A percentile compares a stretch with the other conserved stretches of the same genome.
These are phyloP conservation scores for Eretmocerus hayati DNA, from an alignment of 2,888 invertebrate species.

Conservation along the genomic window DNA sequence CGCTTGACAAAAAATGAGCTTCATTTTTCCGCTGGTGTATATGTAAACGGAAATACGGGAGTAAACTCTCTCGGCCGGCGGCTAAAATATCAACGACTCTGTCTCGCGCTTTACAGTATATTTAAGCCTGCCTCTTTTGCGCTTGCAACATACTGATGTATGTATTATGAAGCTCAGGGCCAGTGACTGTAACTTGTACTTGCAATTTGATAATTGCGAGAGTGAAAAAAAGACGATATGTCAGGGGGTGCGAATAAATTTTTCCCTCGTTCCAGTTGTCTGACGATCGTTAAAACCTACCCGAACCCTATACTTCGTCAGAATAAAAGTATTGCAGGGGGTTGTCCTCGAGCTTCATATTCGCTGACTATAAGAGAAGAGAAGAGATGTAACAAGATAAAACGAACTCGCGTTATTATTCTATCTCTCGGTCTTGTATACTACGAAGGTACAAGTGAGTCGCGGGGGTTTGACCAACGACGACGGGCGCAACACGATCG, in stretches of 20 bases:
- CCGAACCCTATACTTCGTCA: background rate
- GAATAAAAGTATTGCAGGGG: background rate
- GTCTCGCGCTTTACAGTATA: too few species aligned
- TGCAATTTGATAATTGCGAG: slow-evolving; percentile 15
- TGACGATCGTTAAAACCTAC: slow-evolving; percentile 3
- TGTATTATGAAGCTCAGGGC: too few species aligned
- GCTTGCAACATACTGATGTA: too few species aligned
- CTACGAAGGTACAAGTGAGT: too few species aligned
- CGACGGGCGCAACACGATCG: slow-evolving; percentile 9
- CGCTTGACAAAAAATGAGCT: too few species aligned
- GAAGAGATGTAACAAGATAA: slow-evolving; percentile 12
- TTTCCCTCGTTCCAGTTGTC: background rate
- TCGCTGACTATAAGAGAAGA: background rate
- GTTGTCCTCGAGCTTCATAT: background rate
- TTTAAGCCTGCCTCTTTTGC: too few species aligned
- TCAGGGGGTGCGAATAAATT: slow-evolving; percentile 1
- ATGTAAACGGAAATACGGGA: too few species aligned
- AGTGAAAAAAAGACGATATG: slow-evolving; percentile 2
- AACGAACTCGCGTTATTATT: slow-evolving; percentile 1
- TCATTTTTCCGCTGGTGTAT: too few species aligned
- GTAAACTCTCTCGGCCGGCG: too few species aligned
- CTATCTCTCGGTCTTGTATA: slow-evolving; percentile 4
- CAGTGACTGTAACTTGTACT: background rate
- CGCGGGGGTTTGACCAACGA: too few species aligned
- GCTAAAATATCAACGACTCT: slow-evolving; percentile 3